Base-by-base conservation (phyloP, 2,797 vertebrate species). In the Carapus acus region DNA sequence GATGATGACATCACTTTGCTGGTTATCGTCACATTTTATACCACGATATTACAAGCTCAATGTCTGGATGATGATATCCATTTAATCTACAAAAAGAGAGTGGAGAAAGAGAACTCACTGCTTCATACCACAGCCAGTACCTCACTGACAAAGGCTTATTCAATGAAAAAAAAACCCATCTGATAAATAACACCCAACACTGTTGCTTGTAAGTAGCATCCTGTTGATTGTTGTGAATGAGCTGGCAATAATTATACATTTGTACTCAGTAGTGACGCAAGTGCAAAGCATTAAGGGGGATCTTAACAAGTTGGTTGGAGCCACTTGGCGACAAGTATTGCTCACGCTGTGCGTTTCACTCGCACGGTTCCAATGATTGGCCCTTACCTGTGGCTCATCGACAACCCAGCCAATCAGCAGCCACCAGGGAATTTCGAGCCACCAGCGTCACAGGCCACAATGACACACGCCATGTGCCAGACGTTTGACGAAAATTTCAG, bases 381-480 rank as follows among this genome's bases (percentile, higher is more conserved):
- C 48, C 67, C 62, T 70, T 74, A 85, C 85, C 85, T 85, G 82
- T 61, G 77, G 74, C 71, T 78, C 82, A 82, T 85, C 79, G 45
- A 59, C 20, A 2, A 11, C 49, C 29, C 69, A 54, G 53, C 83
- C 80, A 86, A 79, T 84, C 76, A 66, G 71, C 59, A 70, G 60
- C 62, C 54, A 55, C 53, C 24, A 68, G 71, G 65, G 76, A 81
- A 82, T 73, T 75, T 76, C 71, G 67, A 83, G 80, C 66, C 80
- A 88, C 84, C 69, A 77, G 71, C 81, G 83, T 84, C 83, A 88
- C 80, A 60, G 66, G 68, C 70, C 58, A 83, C 80, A 83, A 75
- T 87, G 85, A 89, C 83, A 88, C 82, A 84, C 62, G 68, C 77
- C 74, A 85, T 76, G 86, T 84, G 86, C 72, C 80, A 89, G 86